Evolutionary conservation across 2,113 vertebrate species (phyloP), one percentile per base, ranked within the genome.

Genomic region (Tursiops truncatus): DNA sequence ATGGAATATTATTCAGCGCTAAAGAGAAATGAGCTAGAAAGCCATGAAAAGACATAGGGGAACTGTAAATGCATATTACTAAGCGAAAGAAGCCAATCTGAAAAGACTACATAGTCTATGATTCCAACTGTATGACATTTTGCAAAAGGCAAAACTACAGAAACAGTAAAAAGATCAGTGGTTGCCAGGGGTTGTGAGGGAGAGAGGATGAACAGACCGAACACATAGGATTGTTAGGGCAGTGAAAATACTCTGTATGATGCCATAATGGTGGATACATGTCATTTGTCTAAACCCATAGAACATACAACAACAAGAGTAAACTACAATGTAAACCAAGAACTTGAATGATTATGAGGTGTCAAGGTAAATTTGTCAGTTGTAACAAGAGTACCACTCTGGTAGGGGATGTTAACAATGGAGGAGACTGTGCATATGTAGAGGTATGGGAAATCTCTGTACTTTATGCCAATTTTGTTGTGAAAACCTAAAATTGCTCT

Each of bases 91-190:
- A 90, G 26, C 23, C 56, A 93, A 21, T 79, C 2, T 65, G 18
- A 77, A 92, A 79, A 38, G 53, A 23, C 36, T 60, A 5, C 8
- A 12, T 41, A 36, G 8, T 36, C 8, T 33, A 21, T 31, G 21
- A 95, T 63, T 81, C 28, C 36, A 93, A 44, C 3, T 68, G 60
- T 21, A 36, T 47, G n/a, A 91, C 11, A 65, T 68, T 86, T 58
- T 80, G 12, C 10, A 47, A 96, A 97, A 89, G 8, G 4, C 20
- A 93, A 93, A 93, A 81, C 14, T 89, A 25, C 11, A 31, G 31
- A 82, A n/a, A 89, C 11, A 26, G 20, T 47, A 36, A 53, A 92
- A 67, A 17, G 31, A 76, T 15, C 58, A 93, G 47, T 41, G n/a
- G 8, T 47, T 58, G 3, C 9, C 18, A 86, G 36, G 36, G 4